Conservation (phyloP, 1,140 invertebrate genomes). For the Lucilia sericata region DNA sequence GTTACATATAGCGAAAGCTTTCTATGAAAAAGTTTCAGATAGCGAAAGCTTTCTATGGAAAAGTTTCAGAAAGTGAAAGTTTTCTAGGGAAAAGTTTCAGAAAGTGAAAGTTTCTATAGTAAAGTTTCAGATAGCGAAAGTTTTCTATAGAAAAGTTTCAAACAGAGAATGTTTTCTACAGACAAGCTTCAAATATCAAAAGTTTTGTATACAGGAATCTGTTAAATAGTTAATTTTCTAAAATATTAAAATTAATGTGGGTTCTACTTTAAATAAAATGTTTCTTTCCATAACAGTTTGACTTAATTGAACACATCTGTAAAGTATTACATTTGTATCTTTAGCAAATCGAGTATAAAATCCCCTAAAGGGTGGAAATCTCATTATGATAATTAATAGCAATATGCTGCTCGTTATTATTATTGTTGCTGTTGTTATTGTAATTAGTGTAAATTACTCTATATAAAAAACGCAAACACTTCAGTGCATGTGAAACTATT, state of each 20-base stretch:
- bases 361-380: constrained; percentile 15
- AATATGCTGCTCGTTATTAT: background rate
- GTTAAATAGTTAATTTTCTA: no score
- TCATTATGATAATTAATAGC: constrained; percentile 35
- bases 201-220: no score
- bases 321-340: no score
- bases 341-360: background rate
- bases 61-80: background rate
- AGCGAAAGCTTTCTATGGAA: background rate
- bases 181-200: background rate
- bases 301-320: no score
- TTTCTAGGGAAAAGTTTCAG: no score
- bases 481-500: no score
- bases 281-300: no score
- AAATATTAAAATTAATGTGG: no score
- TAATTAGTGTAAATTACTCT: no score
- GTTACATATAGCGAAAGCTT: background rate
- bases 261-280: no score
- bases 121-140: background rate
- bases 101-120: no score
- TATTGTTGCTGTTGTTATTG: background rate
- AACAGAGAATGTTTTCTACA: background rate
- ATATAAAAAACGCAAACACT: no score
- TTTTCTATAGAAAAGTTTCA: background rate
- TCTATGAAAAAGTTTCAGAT: background rate